Base-by-base conservation (phyloP, 2,888 invertebrate species). In the Elegia similella region DNA sequence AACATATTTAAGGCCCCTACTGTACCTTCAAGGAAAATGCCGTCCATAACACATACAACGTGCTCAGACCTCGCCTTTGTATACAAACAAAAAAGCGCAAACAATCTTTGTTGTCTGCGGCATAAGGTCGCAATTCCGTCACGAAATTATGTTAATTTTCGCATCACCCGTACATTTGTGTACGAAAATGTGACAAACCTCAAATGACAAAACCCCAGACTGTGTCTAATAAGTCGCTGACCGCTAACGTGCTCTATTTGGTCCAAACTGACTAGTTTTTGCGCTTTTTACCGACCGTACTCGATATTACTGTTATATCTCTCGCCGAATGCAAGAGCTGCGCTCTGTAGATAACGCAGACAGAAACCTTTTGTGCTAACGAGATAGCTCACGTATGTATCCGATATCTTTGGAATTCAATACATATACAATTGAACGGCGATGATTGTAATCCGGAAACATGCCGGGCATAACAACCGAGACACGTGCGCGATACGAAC, bases 321-420 rank as follows among this genome's bases (percentile, higher is more conserved):
- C 48, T 30, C 42, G 7, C 12, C 43, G 42, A 50, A 47, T 46
- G 54, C 42, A 56, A 60, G 53, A 55, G 23, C 56, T 32, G 23
- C 23, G 23, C 23, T 57, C 47, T 52, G 42, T 62, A 78, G 80
- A 82, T 81, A 84, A 81, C 72, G 73, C 66, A 76, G 68, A 75
- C 74, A 75, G 75, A 75, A 70, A 75, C 76, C 77, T 78, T 23
- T 82, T 59, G 57, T 59, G 57, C 55, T 63, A 62, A 64, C 57
- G 66, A 66, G 66, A 71, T 71, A 68, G 67, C 67, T 74, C 70
- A 73, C 58, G 58, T 67, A 66, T 62, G 67, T 61, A 63, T 57
- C 59, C 65, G 56, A 65, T 72, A 65, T 60, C 60, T 55, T 62
- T 60, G 69, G 68, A 66, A 69, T 69, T 67, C 74, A 64, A 73